These are phyloP conservation scores for Zaprionus davidi DNA, from an alignment of 1,140 invertebrate genomes.

Conservation along the genomic window DNA sequence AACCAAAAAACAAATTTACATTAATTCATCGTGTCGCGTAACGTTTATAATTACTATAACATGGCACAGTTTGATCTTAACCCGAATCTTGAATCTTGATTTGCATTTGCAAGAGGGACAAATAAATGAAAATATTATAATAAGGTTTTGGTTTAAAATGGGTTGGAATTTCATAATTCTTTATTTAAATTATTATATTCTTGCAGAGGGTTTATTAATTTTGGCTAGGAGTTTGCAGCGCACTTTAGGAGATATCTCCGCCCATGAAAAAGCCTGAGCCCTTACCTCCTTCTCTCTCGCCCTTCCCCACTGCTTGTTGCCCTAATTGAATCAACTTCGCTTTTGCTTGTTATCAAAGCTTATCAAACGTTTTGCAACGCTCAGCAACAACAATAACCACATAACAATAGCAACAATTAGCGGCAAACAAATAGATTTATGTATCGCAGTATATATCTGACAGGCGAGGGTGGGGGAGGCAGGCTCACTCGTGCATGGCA, in stretches of 20 bases:
- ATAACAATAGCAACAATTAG: slow-evolving; percentile 63
- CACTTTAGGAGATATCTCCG: too few species aligned
- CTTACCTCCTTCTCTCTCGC: too few species aligned
- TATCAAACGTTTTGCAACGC: slow-evolving; percentile 59
- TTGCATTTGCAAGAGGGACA: background rate
- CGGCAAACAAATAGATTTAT: slow-evolving; percentile 51
- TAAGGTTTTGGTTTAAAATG: too few species aligned
- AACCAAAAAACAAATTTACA: slow-evolving; percentile 9
- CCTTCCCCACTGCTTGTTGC: background rate
- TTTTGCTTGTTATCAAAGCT: slow-evolving; percentile 52
- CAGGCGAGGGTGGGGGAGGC: slow-evolving; percentile 12
- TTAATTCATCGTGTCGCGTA: background rate
- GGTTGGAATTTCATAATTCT: too few species aligned
- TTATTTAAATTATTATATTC: too few species aligned
- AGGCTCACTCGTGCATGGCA: slow-evolving; percentile 65
- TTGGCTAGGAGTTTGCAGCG: too few species aligned
- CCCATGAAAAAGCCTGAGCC: too few species aligned
- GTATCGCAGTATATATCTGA: slow-evolving; percentile 18
- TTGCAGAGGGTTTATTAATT: too few species aligned
- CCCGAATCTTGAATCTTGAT: slow-evolving; percentile 33
- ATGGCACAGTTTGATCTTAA: slow-evolving; percentile 31
- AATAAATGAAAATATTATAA: too few species aligned
- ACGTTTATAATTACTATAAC: slow-evolving; percentile 14
- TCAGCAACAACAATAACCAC: slow-evolving; percentile 11
- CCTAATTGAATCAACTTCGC: slow-evolving; percentile 42